phyloP scores from a whole-genome alignment of 1,140 invertebrate species.

The Tetraneura akinire region DNA sequence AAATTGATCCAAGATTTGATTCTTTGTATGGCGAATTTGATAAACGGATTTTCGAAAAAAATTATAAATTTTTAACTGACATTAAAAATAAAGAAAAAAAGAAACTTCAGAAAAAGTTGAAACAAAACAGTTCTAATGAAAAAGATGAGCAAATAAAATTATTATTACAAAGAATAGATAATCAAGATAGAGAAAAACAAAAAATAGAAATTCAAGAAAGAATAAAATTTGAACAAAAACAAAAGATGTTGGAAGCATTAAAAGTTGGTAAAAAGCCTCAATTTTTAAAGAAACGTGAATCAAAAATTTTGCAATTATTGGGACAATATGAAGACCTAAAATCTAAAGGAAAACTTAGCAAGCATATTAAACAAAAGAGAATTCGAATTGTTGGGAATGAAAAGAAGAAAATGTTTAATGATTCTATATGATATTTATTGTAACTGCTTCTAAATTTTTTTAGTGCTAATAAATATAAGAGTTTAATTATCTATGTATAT shows the following conservation, averaged over 20 bases:
- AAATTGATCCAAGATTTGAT: slow-evolving; percentile 47
- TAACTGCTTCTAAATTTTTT: neutral
- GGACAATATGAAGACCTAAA: slow-evolving; percentile 40
- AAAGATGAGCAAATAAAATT: slow-evolving; percentile 17
- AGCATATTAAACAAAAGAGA: slow-evolving; percentile 37
- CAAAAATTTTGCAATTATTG: slow-evolving; percentile 40
- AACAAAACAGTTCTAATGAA: neutral
- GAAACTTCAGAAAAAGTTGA: slow-evolving; percentile 21
- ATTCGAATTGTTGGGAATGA: slow-evolving; percentile 21
- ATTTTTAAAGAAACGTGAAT: slow-evolving; percentile 38
- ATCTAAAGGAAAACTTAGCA: slow-evolving; percentile 31
- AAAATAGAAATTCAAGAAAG: slow-evolving; percentile 22
- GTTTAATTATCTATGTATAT: no score
- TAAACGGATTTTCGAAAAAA: slow-evolving; percentile 29
- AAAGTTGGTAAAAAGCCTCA: slow-evolving; percentile 43
- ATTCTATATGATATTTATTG: slow-evolving; percentile 16
- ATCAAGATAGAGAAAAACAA: slow-evolving; percentile 39
- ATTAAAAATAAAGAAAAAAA: slow-evolving; percentile 30
- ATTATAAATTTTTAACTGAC: slow-evolving; percentile 31
- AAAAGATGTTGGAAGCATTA: slow-evolving; percentile 3
- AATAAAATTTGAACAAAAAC: slow-evolving; percentile 16
- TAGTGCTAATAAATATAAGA: no score
- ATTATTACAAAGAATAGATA: slow-evolving; percentile 42
- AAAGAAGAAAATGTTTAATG: slow-evolving; percentile 24
- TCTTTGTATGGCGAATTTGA: slow-evolving; percentile 45